phyloP scores from a whole-genome alignment of 1,140 invertebrate species.

The Delia radicum region DNA sequence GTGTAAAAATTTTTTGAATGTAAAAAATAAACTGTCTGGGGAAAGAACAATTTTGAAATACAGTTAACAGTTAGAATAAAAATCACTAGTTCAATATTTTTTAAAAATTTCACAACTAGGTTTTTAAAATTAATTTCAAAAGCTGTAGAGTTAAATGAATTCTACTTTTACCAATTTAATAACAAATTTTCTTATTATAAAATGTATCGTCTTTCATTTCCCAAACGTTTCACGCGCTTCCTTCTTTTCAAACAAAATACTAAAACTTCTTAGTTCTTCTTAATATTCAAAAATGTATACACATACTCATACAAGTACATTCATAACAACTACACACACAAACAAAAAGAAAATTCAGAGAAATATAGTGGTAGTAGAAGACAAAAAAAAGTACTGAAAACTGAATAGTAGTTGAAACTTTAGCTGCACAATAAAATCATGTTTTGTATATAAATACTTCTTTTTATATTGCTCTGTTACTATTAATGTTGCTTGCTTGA shows the following conservation, averaged over 20 bases:
- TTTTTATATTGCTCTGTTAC: neutral
- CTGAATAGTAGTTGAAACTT: neutral
- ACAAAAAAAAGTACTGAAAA: neutral
- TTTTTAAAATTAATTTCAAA: too few species aligned
- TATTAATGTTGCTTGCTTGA: conserved; percentile 20
- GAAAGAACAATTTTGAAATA: too few species aligned
- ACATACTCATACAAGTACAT: neutral
- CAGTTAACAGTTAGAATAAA: too few species aligned
- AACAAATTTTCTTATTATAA: too few species aligned
- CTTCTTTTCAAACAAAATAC: neutral
- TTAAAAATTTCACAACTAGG: too few species aligned
- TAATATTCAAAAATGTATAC: neutral
- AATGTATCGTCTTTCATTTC: neutral
- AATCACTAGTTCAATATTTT: too few species aligned
- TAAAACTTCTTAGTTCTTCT: neutral
- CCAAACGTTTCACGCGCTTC: neutral
- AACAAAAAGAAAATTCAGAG: neutral
- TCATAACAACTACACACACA: neutral
- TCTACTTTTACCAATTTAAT: too few species aligned
- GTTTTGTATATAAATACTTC: neutral
- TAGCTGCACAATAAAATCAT: neutral
- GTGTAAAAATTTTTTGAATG: too few species aligned
- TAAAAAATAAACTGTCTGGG: too few species aligned
- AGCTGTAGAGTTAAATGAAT: too few species aligned
- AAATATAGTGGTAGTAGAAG: neutral